These are phyloP conservation scores for Papilio protenor DNA, from an alignment of 2,888 invertebrate genomes.

Conservation along the genomic window DNA sequence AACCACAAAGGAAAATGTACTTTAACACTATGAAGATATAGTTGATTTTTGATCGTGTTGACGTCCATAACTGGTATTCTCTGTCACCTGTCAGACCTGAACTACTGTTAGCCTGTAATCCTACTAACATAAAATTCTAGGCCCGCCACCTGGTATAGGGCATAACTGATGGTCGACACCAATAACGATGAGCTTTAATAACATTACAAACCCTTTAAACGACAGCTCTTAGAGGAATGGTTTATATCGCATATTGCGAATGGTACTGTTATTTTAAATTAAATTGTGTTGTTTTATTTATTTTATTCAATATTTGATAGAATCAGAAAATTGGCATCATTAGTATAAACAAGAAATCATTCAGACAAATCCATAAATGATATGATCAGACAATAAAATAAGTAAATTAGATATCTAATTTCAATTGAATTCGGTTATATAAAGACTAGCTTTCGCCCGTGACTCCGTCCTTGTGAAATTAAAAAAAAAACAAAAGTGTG, in stretches of 20 bases:
- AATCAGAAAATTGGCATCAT: too few relatives aligned
- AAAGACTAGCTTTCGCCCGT: too few relatives aligned
- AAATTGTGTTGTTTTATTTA: background rate
- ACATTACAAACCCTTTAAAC: background rate
- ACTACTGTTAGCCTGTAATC: conserved; percentile 57
- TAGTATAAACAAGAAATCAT: too few relatives aligned
- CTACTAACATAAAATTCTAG: conserved; percentile 76
- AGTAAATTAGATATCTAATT: too few relatives aligned
- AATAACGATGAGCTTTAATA: conserved; percentile 14
- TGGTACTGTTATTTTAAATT: conserved; percentile 23
- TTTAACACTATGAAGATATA: background rate
- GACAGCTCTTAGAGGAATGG: conserved; percentile 6
- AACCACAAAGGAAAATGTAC: background rate
- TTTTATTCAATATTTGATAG: background rate
- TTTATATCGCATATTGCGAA: background rate
- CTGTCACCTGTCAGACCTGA: conserved; percentile 60
- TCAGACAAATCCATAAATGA: too few relatives aligned
- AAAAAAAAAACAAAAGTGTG: too few relatives aligned
- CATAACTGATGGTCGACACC: conserved; percentile 48
- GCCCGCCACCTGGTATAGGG: conserved; percentile 63
- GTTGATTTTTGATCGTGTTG: background rate
- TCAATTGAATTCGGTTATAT: too few relatives aligned
- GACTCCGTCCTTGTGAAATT: too few relatives aligned
- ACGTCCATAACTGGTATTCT: conserved; percentile 31
- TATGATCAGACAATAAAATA: too few relatives aligned